Evolutionary conservation across 2,888 invertebrate species (phyloP).

Genomic region (Rhingia campestris): DNA sequence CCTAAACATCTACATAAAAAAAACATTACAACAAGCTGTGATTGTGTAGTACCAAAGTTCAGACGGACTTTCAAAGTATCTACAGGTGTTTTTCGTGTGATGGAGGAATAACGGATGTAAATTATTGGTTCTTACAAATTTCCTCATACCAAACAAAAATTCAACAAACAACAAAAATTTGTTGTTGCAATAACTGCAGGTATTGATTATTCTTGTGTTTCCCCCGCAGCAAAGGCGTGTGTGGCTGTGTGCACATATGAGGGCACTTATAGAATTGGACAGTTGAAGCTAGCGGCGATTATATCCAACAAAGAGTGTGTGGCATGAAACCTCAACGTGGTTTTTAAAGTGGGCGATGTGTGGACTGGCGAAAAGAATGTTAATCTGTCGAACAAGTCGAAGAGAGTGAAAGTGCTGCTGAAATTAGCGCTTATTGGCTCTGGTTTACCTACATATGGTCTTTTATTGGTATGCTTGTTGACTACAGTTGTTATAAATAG

Average conservation of each 20-base stretch:
- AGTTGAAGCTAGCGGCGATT: constrained; percentile 4
- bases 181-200: not conserved
- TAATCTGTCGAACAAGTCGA: constrained; percentile 21
- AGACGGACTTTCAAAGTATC: not conserved
- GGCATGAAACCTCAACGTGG: not conserved
- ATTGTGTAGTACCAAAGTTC: too few relatives aligned
- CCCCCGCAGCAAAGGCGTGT: not conserved
- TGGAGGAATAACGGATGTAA: constrained; percentile 7
- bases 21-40: too few relatives aligned
- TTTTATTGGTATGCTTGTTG: constrained; percentile 1
- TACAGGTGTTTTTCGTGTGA: constrained; percentile 10
- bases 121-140: not conserved
- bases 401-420: constrained; percentile 52
- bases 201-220: constrained; percentile 17
- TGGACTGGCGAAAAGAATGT: not conserved
- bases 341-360: not conserved
- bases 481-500: not conserved
- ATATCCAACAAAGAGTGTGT: constrained; percentile 23
- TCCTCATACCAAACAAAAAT: too few relatives aligned
- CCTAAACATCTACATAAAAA: too few relatives aligned
- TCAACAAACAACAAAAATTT: too few relatives aligned
- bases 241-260: not conserved
- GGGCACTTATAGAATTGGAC: constrained; percentile 1
- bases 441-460: constrained; percentile 33
- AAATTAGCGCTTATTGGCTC: constrained; percentile 1